Conservation (phyloP, 2,797 vertebrate genomes). For the Alectoris magna region DNA sequence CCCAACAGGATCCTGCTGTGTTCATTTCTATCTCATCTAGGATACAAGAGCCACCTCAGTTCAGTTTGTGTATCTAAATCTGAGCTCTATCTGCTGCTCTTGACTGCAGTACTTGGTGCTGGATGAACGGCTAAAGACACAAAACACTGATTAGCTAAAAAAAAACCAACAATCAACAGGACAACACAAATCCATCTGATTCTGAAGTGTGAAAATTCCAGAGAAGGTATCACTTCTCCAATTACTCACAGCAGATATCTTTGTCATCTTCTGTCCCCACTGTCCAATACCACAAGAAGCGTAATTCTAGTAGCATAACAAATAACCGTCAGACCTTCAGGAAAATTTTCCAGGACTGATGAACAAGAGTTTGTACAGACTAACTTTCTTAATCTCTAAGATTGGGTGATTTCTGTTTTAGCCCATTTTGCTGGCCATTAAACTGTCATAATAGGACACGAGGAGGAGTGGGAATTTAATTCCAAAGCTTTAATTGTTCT, state of each 20-base stretch:
- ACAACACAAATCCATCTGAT: fast-evolving
- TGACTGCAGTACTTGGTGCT: background rate
- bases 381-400: background rate
- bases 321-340: background rate
- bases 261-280: fast-evolving
- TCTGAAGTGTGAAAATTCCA: background rate
- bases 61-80: background rate
- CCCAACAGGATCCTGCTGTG: fast-evolving
- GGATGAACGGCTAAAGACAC: background rate
- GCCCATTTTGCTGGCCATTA: background rate
- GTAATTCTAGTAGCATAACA: background rate
- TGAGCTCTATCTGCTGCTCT: background rate
- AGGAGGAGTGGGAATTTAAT: background rate
- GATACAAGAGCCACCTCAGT: background rate
- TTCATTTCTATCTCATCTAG: background rate
- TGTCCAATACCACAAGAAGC: background rate
- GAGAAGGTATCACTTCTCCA: background rate
- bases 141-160: background rate
- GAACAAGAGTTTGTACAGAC: background rate
- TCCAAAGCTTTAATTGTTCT: conserved; percentile 27
- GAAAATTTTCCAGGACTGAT: background rate
- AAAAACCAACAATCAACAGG: background rate
- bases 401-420: background rate
- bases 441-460: background rate
- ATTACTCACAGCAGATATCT: background rate